Evolutionary conservation across 2,113 vertebrate species (phyloP).

Genomic region (Brienomyrus brachyistius): DNA sequence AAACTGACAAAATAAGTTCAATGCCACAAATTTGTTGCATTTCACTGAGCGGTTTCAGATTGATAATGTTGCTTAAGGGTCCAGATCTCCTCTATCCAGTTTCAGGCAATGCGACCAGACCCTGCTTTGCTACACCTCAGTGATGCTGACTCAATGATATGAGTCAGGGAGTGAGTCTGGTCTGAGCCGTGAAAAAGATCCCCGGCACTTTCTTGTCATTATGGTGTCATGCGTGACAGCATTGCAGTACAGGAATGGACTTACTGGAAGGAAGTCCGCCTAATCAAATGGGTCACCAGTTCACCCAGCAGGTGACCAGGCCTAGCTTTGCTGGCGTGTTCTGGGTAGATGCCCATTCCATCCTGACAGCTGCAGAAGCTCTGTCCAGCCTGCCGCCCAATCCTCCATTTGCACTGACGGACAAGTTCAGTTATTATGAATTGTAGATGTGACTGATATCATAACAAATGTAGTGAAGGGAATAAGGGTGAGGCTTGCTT

Average conservation of each 20-base stretch:
- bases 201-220: neutral
- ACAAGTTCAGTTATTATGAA: neutral
- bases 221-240: neutral
- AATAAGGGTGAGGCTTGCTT: neutral
- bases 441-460: neutral
- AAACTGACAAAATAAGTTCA: neutral
- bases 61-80: neutral
- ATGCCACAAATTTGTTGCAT: neutral
- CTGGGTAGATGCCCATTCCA: neutral
- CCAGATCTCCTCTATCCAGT: neutral
- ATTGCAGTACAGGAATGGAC: neutral
- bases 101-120: neutral
- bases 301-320: neutral
- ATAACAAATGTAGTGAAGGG: neutral
- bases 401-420: neutral
- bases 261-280: neutral
- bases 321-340: neutral
- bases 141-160: neutral
- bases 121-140: neutral
- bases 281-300: neutral
- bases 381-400: neutral
- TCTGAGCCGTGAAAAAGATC: neutral
- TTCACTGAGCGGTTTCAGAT: neutral
- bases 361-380: neutral
- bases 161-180: neutral